Conservation (phyloP, 2,888 invertebrate species). For the Blastobasis adustella region DNA sequence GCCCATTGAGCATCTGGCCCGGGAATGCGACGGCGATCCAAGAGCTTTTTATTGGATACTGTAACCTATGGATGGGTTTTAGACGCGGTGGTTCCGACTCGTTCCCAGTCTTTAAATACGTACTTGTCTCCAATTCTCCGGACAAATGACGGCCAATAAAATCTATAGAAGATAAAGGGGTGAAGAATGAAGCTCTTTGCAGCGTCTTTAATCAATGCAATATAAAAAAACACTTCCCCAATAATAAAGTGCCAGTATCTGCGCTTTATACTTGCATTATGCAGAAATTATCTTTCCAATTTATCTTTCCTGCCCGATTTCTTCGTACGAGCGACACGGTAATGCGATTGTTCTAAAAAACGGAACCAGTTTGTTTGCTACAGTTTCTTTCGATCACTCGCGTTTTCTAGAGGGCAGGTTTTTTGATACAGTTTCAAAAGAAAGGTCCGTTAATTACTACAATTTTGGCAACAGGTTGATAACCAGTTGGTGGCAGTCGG, state of each 20-base stretch:
- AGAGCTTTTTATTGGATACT: too few species aligned
- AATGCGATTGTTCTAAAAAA: conserved; percentile 30
- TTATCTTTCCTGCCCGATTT: conserved; percentile 14
- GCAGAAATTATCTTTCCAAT: conserved; percentile 9
- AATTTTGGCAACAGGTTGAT: conserved; percentile 52
- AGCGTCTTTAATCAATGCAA: too few species aligned
- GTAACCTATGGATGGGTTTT: too few species aligned
- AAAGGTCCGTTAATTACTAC: conserved; percentile 54
- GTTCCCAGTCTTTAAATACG: too few species aligned
- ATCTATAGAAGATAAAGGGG: too few species aligned
- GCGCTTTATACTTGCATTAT: neutral
- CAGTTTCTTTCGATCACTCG: conserved; percentile 4
- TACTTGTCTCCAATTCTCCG: too few species aligned
- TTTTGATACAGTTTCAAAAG: conserved; percentile 26
- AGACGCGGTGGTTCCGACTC: too few species aligned
- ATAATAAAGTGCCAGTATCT: too few species aligned
- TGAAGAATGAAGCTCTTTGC: too few species aligned
- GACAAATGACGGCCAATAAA: too few species aligned
- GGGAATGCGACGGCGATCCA: neutral
- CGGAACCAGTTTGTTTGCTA: conserved; percentile 6
- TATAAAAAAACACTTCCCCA: too few species aligned
- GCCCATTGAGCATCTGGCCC: conserved; percentile 3
- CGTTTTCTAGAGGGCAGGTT: conserved; percentile 8
- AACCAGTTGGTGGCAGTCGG: conserved; percentile 41
- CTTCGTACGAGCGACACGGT: conserved; percentile 15